Evolutionary conservation across 92 coral and sea anemone genomes (phyloP).

Genomic region (Bergia puertoricense): DNA sequence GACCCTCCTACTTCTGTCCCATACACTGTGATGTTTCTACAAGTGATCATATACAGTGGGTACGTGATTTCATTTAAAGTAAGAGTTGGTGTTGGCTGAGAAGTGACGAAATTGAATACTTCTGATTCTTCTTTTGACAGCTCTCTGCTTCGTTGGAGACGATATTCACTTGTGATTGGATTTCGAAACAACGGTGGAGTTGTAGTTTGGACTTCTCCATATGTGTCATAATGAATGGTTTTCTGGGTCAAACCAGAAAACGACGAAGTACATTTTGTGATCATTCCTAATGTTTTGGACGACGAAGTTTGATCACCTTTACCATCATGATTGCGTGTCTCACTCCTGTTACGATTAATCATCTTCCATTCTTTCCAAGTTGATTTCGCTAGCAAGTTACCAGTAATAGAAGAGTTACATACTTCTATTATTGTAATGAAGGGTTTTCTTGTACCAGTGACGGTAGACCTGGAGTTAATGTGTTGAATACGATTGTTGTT

Average conservation of each 20-base stretch:
- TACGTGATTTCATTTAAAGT: not conserved
- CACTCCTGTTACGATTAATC: too few relatives aligned
- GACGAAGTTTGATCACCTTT: not conserved
- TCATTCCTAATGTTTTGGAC: not conserved
- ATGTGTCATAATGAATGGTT: not conserved
- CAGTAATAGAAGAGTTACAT: not conserved
- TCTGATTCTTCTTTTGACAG: not conserved
- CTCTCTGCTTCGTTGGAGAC: not conserved
- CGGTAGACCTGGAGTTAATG: not conserved
- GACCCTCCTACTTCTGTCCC: not conserved
- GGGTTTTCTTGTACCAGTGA: not conserved
- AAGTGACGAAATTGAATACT: not conserved
- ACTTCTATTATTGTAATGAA: not conserved
- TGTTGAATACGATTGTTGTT: not conserved
- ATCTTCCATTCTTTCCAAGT: not conserved
- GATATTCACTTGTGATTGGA: not conserved
- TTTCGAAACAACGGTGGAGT: not conserved
- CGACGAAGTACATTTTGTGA: not conserved
- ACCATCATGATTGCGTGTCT: not conserved
- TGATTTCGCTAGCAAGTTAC: not conserved
- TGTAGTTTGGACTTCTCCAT: not conserved
- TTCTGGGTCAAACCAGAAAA: not conserved
- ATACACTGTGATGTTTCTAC: conserved; percentile 4
- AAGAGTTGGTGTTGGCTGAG: not conserved
- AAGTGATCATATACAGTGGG: not conserved